Evolutionary conservation across 1,140 invertebrate genomes (phyloP).

Genomic region (Hermetia illucens): DNA sequence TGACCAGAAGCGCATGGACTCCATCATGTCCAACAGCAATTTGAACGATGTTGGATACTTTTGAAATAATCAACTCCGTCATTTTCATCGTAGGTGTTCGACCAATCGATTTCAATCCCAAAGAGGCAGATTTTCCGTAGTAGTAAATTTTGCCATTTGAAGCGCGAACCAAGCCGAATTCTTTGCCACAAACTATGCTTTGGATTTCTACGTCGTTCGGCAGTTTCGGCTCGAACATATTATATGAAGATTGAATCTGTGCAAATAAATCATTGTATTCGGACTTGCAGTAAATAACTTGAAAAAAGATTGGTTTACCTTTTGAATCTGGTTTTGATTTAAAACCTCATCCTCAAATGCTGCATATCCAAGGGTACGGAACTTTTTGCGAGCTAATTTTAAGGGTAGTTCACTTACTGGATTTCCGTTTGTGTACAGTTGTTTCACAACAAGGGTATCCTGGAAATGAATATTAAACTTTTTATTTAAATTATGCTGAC

Average conservation of each 20-base stretch:
- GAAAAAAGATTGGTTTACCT: slow-evolving; percentile 6
- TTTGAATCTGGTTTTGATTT: slow-evolving; percentile 29
- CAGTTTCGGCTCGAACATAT: slow-evolving; percentile 27
- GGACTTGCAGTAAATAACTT: not conserved
- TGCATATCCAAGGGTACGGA: slow-evolving; percentile 59
- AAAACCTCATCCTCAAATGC: slow-evolving; percentile 51
- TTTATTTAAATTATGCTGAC: not conserved
- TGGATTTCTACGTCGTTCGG: slow-evolving; percentile 20
- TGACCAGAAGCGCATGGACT: slow-evolving; percentile 71
- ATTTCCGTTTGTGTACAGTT: slow-evolving; percentile 19
- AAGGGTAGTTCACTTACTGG: slow-evolving; percentile 53
- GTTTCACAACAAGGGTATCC: slow-evolving; percentile 26
- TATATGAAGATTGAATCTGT: slow-evolving; percentile 25
- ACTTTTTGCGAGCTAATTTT: slow-evolving; percentile 66
- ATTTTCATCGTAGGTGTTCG: slow-evolving; percentile 47
- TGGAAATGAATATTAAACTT: slow-evolving; percentile 5
- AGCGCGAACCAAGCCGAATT: slow-evolving; percentile 65
- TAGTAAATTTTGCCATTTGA: slow-evolving; percentile 62
- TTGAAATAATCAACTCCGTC: slow-evolving; percentile 59
- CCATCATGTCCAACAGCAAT: slow-evolving; percentile 87
- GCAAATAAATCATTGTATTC: not conserved
- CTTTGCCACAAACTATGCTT: slow-evolving; percentile 52
- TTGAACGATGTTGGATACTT: slow-evolving; percentile 60
- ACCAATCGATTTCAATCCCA: slow-evolving; percentile 32
- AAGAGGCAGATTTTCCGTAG: slow-evolving; percentile 54